phyloP scores from a whole-genome alignment of 2,797 vertebrate genomes.

The Hemitrygon akajei region DNA sequence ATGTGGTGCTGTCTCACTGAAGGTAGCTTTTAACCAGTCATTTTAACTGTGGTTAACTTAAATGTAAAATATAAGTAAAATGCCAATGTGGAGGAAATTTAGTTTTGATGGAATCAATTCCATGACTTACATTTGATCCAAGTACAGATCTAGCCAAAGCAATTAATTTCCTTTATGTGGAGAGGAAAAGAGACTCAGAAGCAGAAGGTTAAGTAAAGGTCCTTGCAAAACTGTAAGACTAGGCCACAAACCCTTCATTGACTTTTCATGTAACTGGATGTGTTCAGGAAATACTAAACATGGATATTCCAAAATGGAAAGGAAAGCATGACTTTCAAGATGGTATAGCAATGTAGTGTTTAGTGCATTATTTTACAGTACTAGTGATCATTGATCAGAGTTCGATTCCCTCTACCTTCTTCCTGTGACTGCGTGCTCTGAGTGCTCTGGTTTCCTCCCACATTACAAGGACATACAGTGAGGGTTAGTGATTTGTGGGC shows the following conservation, averaged over 20 bases:
- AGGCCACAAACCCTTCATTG: not conserved
- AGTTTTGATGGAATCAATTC: no score
- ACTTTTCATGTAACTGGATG: not conserved
- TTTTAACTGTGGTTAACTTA: not conserved
- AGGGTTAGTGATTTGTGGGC: no score
- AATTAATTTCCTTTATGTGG: not conserved
- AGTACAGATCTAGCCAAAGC: not conserved
- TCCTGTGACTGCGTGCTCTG: no score
- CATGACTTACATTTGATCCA: not conserved
- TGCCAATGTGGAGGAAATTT: not conserved
- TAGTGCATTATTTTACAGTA: no score
- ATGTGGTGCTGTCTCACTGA: not conserved
- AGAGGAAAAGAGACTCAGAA: not conserved
- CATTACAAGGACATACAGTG: no score
- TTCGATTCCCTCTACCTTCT: no score
- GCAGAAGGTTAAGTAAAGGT: not conserved
- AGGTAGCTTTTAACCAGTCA: not conserved
- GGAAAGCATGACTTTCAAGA: not conserved
- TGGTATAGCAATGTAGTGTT: no score
- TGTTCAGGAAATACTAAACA: not conserved
- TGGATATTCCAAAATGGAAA: not conserved
- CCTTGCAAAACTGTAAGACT: not conserved
- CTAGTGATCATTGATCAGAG: no score
- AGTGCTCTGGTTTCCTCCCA: no score
- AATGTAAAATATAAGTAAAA: not conserved